Percentiles rank a stretch among this genome's conserved stretches.
phyloP scores from a whole-genome alignment of 2,888 invertebrate genomes.

The Pristionchus exspectatus region DNA sequence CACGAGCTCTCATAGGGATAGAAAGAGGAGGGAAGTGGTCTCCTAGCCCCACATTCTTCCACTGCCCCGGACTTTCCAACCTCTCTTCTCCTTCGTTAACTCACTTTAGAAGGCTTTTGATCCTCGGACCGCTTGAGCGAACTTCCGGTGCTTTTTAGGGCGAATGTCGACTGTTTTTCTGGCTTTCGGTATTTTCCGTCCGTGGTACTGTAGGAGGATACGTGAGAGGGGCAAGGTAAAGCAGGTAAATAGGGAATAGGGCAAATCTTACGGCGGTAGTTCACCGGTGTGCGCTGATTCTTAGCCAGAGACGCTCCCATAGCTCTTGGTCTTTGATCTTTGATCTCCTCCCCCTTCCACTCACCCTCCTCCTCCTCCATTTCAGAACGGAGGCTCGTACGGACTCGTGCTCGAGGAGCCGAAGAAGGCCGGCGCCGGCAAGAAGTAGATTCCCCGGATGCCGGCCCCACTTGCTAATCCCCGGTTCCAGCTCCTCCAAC shows the following conservation, averaged over 20 bases:
- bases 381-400: constrained; percentile 61
- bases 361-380: background rate
- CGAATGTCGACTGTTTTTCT: background rate
- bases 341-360: background rate
- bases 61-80: background rate
- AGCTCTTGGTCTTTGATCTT: background rate
- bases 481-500: background rate
- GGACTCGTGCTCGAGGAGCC: constrained; percentile 52
- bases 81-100: background rate
- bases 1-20: background rate
- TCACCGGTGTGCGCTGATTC: too few relatives aligned
- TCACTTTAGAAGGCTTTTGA: background rate
- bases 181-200: background rate
- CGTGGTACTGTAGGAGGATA: background rate
- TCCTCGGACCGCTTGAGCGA: background rate
- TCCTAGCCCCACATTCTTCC: background rate
- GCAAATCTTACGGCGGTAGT: too few relatives aligned
- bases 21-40: background rate
- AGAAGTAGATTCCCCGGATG: background rate
- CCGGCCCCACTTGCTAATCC: background rate
- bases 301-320: too few relatives aligned
- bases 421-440: constrained; percentile 46
- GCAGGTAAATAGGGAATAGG: too few relatives aligned
- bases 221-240: too few relatives aligned
- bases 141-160: background rate